These are phyloP conservation scores for Caenorhabditis macrosperma DNA, from an alignment of 2,888 invertebrate genomes.

Conservation along the genomic window DNA sequence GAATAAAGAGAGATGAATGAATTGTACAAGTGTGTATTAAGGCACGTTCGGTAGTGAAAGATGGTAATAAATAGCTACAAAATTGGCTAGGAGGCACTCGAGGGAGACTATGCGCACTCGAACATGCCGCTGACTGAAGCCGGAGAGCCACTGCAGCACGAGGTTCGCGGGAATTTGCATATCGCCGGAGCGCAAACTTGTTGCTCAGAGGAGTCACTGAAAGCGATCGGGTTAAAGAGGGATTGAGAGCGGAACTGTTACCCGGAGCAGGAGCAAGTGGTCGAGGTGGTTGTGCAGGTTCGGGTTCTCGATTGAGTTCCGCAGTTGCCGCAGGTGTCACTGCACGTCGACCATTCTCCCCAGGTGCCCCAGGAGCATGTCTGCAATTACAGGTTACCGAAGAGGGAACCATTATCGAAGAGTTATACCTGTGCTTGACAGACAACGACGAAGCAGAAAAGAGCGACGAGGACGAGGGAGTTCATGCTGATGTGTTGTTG, in stretches of 20 bases:
- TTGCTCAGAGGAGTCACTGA: conserved; percentile 34
- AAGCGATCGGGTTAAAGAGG: no score
- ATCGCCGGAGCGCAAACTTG: conserved; percentile 39
- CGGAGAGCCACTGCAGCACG: conserved; percentile 52
- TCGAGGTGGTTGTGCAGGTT: conserved; percentile 27
- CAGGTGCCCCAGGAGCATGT: conserved; percentile 65
- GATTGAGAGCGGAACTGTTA: not conserved
- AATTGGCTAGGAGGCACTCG: not conserved
- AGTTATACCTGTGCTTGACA: conserved; percentile 42
- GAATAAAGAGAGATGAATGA: no score
- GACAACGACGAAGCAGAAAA: conserved; percentile 9
- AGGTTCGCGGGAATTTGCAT: conserved; percentile 45
- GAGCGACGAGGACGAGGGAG: conserved; percentile 15
- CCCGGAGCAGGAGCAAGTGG: conserved; percentile 40
- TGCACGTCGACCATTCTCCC: conserved; percentile 69
- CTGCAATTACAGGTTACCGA: not conserved
- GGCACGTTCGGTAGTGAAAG: conserved; percentile 33
- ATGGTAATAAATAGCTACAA: not conserved
- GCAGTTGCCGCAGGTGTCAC: conserved; percentile 70
- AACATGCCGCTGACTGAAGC: conserved; percentile 46
- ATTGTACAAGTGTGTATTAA: conserved; percentile 30
- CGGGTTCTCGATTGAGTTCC: conserved; percentile 62
- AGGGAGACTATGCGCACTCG: conserved; percentile 31
- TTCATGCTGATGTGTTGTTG: conserved; percentile 40
- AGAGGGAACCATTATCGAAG: not conserved